Evolutionary conservation across 2,888 invertebrate species (phyloP).

Genomic region (Seira musarum): DNA sequence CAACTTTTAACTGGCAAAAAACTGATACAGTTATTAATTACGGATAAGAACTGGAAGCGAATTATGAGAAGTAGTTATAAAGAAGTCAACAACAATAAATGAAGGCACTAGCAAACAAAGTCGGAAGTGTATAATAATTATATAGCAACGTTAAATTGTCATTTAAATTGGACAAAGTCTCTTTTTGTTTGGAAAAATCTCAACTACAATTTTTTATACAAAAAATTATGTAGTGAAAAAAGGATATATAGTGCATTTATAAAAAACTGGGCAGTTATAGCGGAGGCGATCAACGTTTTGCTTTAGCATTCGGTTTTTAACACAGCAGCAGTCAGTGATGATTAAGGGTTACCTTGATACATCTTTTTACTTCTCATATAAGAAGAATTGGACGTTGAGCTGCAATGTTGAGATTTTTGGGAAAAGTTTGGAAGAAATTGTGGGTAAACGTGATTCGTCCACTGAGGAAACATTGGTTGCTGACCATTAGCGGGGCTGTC

Average conservation of each 20-base stretch:
- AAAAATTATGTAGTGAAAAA: slow-evolving; percentile 42
- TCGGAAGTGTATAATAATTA: too few relatives aligned
- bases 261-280: slow-evolving; percentile 47
- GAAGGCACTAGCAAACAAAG: too few relatives aligned
- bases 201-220: too few relatives aligned
- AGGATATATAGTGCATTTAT: slow-evolving; percentile 58
- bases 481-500: slow-evolving; percentile 59
- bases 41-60: too few relatives aligned
- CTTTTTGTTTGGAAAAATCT: too few relatives aligned
- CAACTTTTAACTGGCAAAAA: too few relatives aligned
- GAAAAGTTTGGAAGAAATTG: slow-evolving; percentile 85
- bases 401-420: slow-evolving; percentile 55
- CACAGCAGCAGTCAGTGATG: slow-evolving; percentile 41
- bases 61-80: too few relatives aligned
- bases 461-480: slow-evolving; percentile 84
- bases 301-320: slow-evolving; percentile 43
- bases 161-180: too few relatives aligned
- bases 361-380: slow-evolving; percentile 50
- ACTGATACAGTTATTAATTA: too few relatives aligned
- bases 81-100: too few relatives aligned
- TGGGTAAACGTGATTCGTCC: slow-evolving; percentile 95
- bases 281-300: slow-evolving; percentile 41
- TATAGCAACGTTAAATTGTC: too few relatives aligned
- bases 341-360: slow-evolving; percentile 57
- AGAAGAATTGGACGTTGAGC: slow-evolving; percentile 26